Evolutionary conservation across 2,797 vertebrate genomes (phyloP), one percentile per base, ranked within the genome.

Genomic region (Gallinago solitaria): DNA sequence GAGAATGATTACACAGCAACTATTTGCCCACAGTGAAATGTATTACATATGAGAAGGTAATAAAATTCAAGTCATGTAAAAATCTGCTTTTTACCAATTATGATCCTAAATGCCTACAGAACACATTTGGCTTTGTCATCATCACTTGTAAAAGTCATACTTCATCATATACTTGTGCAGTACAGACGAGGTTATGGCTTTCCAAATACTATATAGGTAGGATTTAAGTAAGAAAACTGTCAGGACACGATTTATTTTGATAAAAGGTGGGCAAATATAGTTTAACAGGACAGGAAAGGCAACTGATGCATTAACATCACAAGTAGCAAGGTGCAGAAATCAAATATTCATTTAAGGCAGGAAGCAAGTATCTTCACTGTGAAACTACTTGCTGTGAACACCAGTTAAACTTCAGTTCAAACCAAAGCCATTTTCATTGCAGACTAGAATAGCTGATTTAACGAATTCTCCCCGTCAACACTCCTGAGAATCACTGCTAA

Each of bases 81-180:
- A 91, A 87, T 84, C 70, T 90, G 74, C 48, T 90, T 96, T 96
- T 71, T 87, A 73, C 69, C 37, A 76, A 47, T 95, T 89, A 76
- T 32, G 11, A 91, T 41, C 27, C 24, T 64, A 94, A 87, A 79
- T 30, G 88, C 67, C 45, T 91, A 93, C 37, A 60, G 28, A 76
- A 67, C 16, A 64, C 21, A 74, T 37, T 21, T 70, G 77, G 83
- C 63, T 91, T 69, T 16, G 39, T 5, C 77, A 69, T 78, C 85
- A 35, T 56, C 74, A n/a, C 57, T 84, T 92, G 67, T 74, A 82
- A 37, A 91, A 94, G 71, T 90, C 89, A 59, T 30, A 57, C 45
- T 89, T 92, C 78, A 71, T 90, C 75, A 90, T 75, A 91, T 75
- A 89, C 80, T 80, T 81, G 41, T 50, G 76, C 48, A 78, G 67